phyloP scores from a whole-genome alignment of 2,797 vertebrate species.

The Tapirus indicus region DNA sequence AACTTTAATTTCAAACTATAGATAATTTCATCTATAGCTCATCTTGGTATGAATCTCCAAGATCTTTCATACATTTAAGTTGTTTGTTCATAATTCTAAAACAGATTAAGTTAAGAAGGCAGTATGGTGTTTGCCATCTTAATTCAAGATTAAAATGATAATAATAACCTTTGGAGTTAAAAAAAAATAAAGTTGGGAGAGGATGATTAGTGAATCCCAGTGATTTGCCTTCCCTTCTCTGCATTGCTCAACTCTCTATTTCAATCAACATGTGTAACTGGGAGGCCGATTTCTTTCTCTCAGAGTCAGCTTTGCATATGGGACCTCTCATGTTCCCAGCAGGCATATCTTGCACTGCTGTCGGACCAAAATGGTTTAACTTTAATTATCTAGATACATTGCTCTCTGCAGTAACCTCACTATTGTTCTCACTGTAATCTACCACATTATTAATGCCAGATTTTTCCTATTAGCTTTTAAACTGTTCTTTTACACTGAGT shows the following conservation, averaged over 20 bases:
- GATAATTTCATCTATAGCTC: not conserved
- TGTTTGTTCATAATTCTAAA: constrained; percentile 41
- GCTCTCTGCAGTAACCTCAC: constrained; percentile 80
- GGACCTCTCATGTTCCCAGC: constrained; percentile 64
- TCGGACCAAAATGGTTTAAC: constrained; percentile 85
- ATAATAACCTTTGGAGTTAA: not conserved
- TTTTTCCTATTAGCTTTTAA: constrained; percentile 85
- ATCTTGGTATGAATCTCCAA: not conserved
- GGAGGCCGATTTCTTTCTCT: constrained; percentile 18
- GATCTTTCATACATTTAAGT: not conserved
- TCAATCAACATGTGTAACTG: not conserved
- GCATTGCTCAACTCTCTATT: not conserved
- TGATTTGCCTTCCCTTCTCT: not conserved
- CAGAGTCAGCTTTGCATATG: constrained; percentile 30
- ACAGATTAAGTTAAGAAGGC: not conserved
- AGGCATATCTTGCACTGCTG: constrained; percentile 79
- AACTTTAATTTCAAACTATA: not conserved
- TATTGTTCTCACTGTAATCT: constrained; percentile 80
- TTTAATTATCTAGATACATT: constrained; percentile 87
- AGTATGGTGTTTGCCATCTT: not conserved
- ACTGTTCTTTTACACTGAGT: constrained; percentile 74
- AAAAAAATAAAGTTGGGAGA: not conserved
- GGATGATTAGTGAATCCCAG: not conserved
- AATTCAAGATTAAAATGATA: constrained; percentile 30
- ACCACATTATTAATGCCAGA: constrained; percentile 82